Percentiles rank a stretch among this genome's conserved stretches.
phyloP scores from a whole-genome alignment of 2,888 invertebrate genomes.

The Ennomos quercinarius region DNA sequence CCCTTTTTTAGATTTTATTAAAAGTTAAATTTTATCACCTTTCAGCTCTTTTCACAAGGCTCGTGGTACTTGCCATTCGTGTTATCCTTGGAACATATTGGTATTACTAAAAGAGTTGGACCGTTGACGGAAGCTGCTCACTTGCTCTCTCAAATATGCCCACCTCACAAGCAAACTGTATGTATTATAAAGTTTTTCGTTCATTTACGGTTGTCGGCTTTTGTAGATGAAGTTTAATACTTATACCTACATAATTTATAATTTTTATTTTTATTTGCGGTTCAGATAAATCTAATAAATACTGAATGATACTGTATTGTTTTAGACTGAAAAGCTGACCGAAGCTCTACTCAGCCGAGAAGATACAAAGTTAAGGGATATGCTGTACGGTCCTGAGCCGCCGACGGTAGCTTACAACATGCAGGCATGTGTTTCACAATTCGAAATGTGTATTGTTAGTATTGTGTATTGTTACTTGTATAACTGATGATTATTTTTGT shows the following conservation, averaged over 20 bases:
- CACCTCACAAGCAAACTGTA: constrained; percentile 89
- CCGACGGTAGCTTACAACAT: constrained; percentile 81
- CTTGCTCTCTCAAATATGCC: constrained; percentile 91
- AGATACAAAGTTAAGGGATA: constrained; percentile 72
- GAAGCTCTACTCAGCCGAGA: constrained; percentile 76
- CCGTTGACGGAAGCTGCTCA: constrained; percentile 94
- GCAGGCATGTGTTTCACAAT: constrained; percentile 57
- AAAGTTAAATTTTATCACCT: constrained; percentile 15
- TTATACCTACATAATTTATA: no score
- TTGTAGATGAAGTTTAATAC: no score
- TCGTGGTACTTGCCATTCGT: constrained; percentile 92
- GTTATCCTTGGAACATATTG: constrained; percentile 94
- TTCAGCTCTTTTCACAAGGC: constrained; percentile 92
- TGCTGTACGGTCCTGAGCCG: constrained; percentile 78
- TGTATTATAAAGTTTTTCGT: constrained; percentile 38
- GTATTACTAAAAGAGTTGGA: constrained; percentile 92
- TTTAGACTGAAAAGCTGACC: constrained; percentile 73
- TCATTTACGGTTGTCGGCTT: no score
- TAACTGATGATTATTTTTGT: constrained; percentile 12
- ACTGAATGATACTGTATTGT: constrained; percentile 3
- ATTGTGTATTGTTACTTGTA: background rate
- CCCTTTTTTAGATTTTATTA: constrained; percentile 14
- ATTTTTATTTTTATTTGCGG: no score
- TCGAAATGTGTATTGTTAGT: constrained; percentile 8
- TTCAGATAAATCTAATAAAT: no score